Base-by-base conservation (phyloP, 2,888 invertebrate genomes). In the Seira musarum region DNA sequence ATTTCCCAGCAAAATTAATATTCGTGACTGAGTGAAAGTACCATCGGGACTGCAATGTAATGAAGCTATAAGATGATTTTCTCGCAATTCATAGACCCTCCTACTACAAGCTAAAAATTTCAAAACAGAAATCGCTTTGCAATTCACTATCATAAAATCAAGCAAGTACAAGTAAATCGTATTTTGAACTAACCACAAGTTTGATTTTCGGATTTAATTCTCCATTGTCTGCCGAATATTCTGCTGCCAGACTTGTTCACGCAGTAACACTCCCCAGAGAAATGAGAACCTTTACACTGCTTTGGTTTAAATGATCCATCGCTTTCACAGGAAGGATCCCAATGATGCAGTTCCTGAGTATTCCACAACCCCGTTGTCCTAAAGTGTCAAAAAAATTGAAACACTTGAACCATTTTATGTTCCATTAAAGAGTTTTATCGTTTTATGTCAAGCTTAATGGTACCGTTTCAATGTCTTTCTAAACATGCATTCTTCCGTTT, bases 141-240 rank as follows among this genome's bases (percentile, higher is more conserved):
- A 76, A 93, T 87, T 85, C n/a, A n/a, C n/a, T n/a, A n/a, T n/a
- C n/a, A n/a, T n/a, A n/a, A n/a, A n/a, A n/a, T n/a, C n/a, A n/a
- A n/a, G 92, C 91, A 22, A 90, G 30, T 17, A 3, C 30, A 13
- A 30, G 25, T 60, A 70, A 30, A 60, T 17, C 13, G 25, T n/a
- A 19, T 64, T 21, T 8, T 68, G 25, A 49, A 67, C 40, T 40
- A 89, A 93, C 93, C 92, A 88, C 93, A 93, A 83, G 91, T 92
- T 93, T 93, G 93, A 73, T 92, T 90, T 72, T 88, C 88, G 2
- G 91, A 90, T 74, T 91, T 89, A 46, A 88, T 88, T 87, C 91
- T 90, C 91, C 92, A 92, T 87, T 91, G 91, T 89, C 92, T 91
- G 86, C 93, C 93, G 89, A 92, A 93, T 88, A 93, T 91, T 88